phyloP scores from a whole-genome alignment of 2,113 vertebrate genomes.

The Glaucidium brasilianum region DNA sequence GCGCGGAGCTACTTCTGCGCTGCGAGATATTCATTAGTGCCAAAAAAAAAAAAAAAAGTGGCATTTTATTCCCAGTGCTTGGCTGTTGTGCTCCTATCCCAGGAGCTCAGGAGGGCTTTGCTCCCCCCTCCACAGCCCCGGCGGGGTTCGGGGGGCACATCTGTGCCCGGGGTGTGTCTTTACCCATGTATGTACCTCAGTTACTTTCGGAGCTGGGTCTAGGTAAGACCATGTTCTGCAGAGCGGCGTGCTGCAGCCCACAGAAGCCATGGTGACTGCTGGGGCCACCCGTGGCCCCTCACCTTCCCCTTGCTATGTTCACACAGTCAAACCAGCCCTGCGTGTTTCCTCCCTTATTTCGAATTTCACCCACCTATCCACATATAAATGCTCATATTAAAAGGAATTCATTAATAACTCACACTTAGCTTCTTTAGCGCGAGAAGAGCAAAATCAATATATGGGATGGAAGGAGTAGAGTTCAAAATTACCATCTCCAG shows the following conservation, averaged over 20 bases:
- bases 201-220: accelerated
- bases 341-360: not conserved
- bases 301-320: accelerated
- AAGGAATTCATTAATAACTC: not conserved
- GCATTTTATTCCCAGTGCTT: not conserved
- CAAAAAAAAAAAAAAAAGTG: not conserved
- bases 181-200: accelerated
- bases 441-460: not conserved
- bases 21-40: not conserved
- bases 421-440: not conserved
- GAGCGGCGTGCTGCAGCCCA: too few species aligned
- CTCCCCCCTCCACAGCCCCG: not conserved
- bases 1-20: not conserved
- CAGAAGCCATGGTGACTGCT: too few species aligned
- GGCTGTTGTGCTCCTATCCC: not conserved
- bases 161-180: accelerated
- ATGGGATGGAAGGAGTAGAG: not conserved
- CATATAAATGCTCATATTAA: not conserved
- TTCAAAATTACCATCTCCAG: not conserved
- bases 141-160: accelerated
- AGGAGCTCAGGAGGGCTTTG: not conserved
- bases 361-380: not conserved
- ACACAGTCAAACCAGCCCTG: not conserved
- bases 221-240: accelerated
- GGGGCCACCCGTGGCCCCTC: not conserved